Conservation (phyloP, 2,113 vertebrate genomes). For the Aythya baeri region DNA sequence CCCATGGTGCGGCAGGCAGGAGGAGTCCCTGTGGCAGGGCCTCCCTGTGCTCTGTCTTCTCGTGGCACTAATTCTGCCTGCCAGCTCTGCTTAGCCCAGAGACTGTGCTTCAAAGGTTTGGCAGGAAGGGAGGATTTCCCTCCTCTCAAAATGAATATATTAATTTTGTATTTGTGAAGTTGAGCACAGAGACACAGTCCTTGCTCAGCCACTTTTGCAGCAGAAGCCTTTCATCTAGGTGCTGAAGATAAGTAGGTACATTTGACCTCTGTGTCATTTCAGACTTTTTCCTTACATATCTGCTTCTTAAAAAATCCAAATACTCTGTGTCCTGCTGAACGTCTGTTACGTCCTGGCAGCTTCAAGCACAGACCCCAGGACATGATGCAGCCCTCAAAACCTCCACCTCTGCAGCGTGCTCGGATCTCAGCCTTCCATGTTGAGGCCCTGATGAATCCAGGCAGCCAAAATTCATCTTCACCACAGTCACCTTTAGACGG, state of each 20-base stretch:
- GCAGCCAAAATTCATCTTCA: constrained; percentile 24
- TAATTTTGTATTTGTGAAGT: constrained; percentile 6
- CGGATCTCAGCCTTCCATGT: background rate
- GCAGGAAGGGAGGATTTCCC: constrained; percentile 25
- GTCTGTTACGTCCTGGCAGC: background rate
- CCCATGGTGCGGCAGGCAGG: background rate
- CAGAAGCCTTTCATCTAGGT: background rate
- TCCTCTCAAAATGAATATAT: constrained; percentile 18
- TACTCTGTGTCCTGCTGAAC: background rate
- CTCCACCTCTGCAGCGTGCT: background rate
- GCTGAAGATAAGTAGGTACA: background rate
- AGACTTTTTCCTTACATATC: background rate
- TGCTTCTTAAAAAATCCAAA: background rate
- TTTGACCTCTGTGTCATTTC: background rate
- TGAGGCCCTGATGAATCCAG: background rate
- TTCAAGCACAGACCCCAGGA: background rate
- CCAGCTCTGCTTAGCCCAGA: background rate
- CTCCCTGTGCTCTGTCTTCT: background rate
- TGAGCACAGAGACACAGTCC: background rate
- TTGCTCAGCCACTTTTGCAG: background rate
- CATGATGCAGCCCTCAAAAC: background rate
- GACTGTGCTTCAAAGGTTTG: constrained; percentile 5
- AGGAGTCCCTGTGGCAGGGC: background rate
- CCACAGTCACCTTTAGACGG: background rate
- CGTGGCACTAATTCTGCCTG: constrained; percentile 16